Evolutionary conservation across 2,888 invertebrate genomes (phyloP).

Genomic region (Arge pagana): DNA sequence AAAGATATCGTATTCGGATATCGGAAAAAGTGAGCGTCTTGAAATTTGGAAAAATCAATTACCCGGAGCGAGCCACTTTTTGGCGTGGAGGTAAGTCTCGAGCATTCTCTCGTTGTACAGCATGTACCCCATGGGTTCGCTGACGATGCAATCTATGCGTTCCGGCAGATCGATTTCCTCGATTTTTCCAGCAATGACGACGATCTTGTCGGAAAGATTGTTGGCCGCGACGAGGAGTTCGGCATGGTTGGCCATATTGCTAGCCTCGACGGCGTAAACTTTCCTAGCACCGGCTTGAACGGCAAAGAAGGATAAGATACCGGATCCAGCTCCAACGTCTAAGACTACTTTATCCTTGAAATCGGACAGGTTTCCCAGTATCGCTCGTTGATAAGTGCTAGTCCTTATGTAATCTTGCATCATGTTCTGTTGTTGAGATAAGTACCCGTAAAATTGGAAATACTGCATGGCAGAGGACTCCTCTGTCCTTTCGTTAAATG

Average conservation of each 20-base stretch:
- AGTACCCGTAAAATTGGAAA: slow-evolving; percentile 98
- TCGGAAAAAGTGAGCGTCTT: too few relatives aligned
- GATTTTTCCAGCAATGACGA: slow-evolving; percentile 96
- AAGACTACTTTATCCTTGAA: slow-evolving; percentile 92
- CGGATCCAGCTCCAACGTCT: slow-evolving; percentile 98
- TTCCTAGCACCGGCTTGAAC: slow-evolving; percentile 95
- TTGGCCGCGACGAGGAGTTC: slow-evolving; percentile 89
- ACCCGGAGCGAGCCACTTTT: slow-evolving; percentile 91
- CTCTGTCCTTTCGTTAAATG: slow-evolving; percentile 94
- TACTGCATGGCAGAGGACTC: slow-evolving; percentile 98
- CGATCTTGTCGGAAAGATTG: slow-evolving; percentile 83
- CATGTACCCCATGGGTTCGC: slow-evolving; percentile 99
- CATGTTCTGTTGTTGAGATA: slow-evolving; percentile 99
- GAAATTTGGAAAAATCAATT: slow-evolving; percentile 55
- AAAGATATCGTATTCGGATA: too few relatives aligned
- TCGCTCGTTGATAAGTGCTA: slow-evolving; percentile 97
- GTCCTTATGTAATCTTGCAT: slow-evolving; percentile 99
- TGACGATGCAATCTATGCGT: slow-evolving; percentile 94
- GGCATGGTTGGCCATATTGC: slow-evolving; percentile 97
- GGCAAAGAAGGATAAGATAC: slow-evolving; percentile 97
- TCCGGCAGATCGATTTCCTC: slow-evolving; percentile 97
- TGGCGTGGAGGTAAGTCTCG: slow-evolving; percentile 97
- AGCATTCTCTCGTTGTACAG: slow-evolving; percentile 98
- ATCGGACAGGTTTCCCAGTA: slow-evolving; percentile 89
- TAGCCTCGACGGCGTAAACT: slow-evolving; percentile 99